Evolutionary conservation across 64 coral and sea anemone genomes (phyloP).

Genomic region (Montipora foliosa): DNA sequence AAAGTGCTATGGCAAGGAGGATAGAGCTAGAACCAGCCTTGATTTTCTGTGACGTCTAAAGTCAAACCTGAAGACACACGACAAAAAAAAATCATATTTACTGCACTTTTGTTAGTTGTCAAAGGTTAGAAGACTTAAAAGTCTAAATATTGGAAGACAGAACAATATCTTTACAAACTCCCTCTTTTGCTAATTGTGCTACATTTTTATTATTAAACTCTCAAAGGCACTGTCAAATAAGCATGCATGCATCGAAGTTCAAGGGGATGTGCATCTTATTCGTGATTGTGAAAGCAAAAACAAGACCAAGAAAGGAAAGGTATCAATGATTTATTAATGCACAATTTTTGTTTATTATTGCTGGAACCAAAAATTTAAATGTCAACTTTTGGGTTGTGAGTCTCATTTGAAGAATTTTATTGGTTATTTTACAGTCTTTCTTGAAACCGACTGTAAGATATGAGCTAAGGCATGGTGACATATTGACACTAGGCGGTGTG

Average conservation of each 20-base stretch:
- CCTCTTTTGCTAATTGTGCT: background rate
- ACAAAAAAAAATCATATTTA: too few relatives aligned
- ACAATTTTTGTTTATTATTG: background rate
- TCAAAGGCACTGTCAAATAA: conserved; percentile 90
- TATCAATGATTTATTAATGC: background rate
- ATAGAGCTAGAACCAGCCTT: too few relatives aligned
- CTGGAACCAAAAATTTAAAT: conserved; percentile 48
- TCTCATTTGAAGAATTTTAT: too few relatives aligned
- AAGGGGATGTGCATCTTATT: conserved; percentile 71
- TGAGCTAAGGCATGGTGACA: conserved; percentile 87
- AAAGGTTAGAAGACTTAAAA: too few relatives aligned
- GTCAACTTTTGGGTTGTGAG: background rate
- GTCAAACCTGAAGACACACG: too few relatives aligned
- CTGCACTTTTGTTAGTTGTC: too few relatives aligned
- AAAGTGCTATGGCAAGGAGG: too few relatives aligned
- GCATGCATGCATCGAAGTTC: conserved; percentile 94
- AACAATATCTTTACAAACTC: too few relatives aligned
- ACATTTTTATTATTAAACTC: background rate
- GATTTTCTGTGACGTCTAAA: too few relatives aligned
- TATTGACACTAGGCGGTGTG: conserved; percentile 85
- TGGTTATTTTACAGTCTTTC: conserved; percentile 54
- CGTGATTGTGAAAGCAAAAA: conserved; percentile 92
- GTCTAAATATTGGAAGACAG: too few relatives aligned
- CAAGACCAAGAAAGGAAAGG: conserved; percentile 90
- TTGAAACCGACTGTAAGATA: conserved; percentile 82